Evolutionary conservation across 2,113 vertebrate species (phyloP).

Genomic region (Vidua chalybeata): DNA sequence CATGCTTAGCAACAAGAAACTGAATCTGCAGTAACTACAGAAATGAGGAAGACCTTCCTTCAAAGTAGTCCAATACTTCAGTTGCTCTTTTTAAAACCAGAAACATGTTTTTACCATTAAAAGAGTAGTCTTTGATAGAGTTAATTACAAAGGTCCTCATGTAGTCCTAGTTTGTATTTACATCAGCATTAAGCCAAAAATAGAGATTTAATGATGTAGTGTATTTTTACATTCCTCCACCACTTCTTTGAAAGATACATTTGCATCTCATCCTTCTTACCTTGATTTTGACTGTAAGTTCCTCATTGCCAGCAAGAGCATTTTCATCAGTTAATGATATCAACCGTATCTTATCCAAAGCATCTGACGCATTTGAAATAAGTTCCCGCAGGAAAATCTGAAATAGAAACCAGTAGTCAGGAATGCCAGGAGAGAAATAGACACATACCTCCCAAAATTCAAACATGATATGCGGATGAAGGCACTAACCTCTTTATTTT

Average conservation of each 20-base stretch:
- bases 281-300: constrained; percentile 93
- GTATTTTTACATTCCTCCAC: neutral
- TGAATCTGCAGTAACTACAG: neutral
- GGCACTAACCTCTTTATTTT: constrained; percentile 94
- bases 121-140: neutral
- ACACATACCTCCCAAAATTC: neutral
- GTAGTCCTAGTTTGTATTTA: neutral
- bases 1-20: neutral
- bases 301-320: constrained; percentile 86
- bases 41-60: neutral
- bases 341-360: constrained; percentile 91
- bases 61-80: neutral
- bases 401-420: neutral
- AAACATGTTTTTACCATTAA: neutral
- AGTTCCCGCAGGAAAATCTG: constrained; percentile 94
- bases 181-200: neutral
- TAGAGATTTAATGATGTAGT: neutral
- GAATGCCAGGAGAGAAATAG: neutral
- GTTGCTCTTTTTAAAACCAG: neutral
- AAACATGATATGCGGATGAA: neutral
- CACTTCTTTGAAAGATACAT: accelerated
- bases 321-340: constrained; percentile 89
- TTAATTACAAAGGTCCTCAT: neutral
- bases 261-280: constrained; percentile 52
- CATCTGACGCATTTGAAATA: constrained; percentile 94